Percentiles rank a stretch among this genome's conserved stretches.
Evolutionary conservation across 2,113 vertebrate species (phyloP).

Genomic region (Percina caprodes): DNA sequence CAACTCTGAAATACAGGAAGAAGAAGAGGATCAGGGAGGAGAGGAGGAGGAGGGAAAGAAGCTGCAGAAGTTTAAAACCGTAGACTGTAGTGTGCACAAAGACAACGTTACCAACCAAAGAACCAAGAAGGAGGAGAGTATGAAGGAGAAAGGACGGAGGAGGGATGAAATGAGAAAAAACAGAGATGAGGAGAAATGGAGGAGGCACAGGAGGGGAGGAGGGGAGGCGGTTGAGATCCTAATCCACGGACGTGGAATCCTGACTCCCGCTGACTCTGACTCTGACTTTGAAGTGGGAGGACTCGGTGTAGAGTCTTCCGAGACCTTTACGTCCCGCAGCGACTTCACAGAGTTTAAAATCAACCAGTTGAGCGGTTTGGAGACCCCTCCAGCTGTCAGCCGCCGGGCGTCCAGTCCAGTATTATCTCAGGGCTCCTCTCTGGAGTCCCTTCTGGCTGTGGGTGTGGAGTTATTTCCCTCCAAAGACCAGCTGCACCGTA

Average conservation of each 20-base stretch:
- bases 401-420: constrained; percentile 34
- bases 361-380: constrained; percentile 44
- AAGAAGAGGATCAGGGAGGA: constrained; percentile 42
- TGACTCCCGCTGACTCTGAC: constrained; percentile 81
- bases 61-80: not conserved
- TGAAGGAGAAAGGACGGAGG: constrained; percentile 69
- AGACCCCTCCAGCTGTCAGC: constrained; percentile 16
- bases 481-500: constrained; percentile 90
- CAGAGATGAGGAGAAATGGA: constrained; percentile 75
- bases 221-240: constrained; percentile 87
- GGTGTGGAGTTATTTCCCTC: constrained; percentile 89
- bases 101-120: constrained; percentile 14
- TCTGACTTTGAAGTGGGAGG: constrained; percentile 59
- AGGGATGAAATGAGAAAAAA: constrained; percentile 66
- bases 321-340: constrained; percentile 56
- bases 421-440: constrained; percentile 89
- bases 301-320: constrained; percentile 54
- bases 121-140: constrained; percentile 33
- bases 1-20: constrained; percentile 83
- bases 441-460: constrained; percentile 90
- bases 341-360: constrained; percentile 52
- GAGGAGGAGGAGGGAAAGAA: constrained; percentile 46
- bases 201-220: constrained; percentile 80
- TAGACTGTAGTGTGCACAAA: not conserved
- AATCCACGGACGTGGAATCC: constrained; percentile 80